phyloP scores from a whole-genome alignment of 92 coral and sea anemone genomes.

The Siderastrea radians region DNA sequence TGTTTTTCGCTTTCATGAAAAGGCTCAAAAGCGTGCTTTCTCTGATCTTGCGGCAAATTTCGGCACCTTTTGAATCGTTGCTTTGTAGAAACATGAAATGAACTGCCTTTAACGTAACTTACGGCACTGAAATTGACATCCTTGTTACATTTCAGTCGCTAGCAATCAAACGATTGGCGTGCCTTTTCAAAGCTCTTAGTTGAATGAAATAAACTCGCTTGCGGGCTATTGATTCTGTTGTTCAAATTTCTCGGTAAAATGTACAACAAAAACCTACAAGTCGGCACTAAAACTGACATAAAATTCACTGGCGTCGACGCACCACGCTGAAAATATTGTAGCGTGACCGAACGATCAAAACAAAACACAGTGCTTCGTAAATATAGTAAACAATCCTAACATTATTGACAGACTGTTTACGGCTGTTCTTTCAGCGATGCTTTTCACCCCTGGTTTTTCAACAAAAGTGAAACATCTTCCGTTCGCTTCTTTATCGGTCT shows the following conservation, averaged over 20 bases:
- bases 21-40: not conserved
- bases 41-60: not conserved
- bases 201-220: not conserved
- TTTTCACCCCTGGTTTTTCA: constrained; percentile 31
- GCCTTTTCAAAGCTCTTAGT: not conserved
- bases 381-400: constrained; percentile 47
- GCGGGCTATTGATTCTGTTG: constrained; percentile 4
- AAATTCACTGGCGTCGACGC: not conserved
- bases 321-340: not conserved
- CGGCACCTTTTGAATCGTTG: constrained; percentile 1
- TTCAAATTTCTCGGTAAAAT: not conserved
- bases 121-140: constrained; percentile 3
- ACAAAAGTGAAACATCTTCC: constrained; percentile 78
- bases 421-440: constrained; percentile 18
- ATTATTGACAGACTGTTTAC: not conserved
- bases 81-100: not conserved
- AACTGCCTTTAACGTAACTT: not conserved
- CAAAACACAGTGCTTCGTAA: constrained; percentile 10
- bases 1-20: not conserved
- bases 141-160: not conserved
- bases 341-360: constrained; percentile 38
- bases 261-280: not conserved
- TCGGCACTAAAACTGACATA: not conserved
- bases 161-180: not conserved
- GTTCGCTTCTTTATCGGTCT: constrained; percentile 56